phyloP scores from a whole-genome alignment of 2,113 vertebrate genomes.

The Micronisus gabar region DNA sequence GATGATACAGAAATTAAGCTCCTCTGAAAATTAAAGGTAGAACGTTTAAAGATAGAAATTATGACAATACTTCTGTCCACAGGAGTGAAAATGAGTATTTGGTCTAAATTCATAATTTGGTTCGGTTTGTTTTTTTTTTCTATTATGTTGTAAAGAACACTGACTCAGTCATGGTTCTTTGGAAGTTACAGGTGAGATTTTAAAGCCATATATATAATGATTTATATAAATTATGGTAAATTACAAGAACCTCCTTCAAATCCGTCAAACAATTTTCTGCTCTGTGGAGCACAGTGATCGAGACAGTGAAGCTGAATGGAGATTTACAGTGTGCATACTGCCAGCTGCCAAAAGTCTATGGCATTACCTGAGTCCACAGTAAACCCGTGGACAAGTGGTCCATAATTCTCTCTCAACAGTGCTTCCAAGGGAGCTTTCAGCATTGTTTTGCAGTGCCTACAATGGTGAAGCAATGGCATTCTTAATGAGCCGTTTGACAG shows the following conservation, averaged over 20 bases:
- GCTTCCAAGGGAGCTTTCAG: not conserved
- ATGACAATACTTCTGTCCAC: not conserved
- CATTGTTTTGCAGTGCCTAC: not conserved
- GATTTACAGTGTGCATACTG: slow-evolving; percentile 52
- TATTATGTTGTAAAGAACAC: not conserved
- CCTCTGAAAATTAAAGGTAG: not conserved
- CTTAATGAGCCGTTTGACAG: not conserved
- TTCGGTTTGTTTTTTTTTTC: not conserved
- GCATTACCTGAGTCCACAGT: slow-evolving; percentile 40
- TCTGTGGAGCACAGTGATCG: slow-evolving; percentile 71
- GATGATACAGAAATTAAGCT: not conserved
- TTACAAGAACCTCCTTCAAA: slow-evolving; percentile 61
- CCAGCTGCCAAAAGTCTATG: slow-evolving; percentile 62
- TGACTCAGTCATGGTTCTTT: not conserved
- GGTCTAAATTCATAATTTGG: not conserved
- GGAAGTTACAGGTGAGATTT: slow-evolving; percentile 55
- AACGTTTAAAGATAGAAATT: not conserved
- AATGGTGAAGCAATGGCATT: not conserved
- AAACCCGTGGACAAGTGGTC: slow-evolving; percentile 46
- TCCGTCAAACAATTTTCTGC: slow-evolving; percentile 77
- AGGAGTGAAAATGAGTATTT: not conserved
- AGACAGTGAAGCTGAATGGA: slow-evolving; percentile 64
- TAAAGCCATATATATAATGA: slow-evolving; percentile 42
- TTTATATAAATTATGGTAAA: slow-evolving; percentile 68
- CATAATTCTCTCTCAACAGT: slow-evolving; percentile 26